Conservation (phyloP, 2,888 invertebrate species). For the Agrenia bidenticulata region DNA sequence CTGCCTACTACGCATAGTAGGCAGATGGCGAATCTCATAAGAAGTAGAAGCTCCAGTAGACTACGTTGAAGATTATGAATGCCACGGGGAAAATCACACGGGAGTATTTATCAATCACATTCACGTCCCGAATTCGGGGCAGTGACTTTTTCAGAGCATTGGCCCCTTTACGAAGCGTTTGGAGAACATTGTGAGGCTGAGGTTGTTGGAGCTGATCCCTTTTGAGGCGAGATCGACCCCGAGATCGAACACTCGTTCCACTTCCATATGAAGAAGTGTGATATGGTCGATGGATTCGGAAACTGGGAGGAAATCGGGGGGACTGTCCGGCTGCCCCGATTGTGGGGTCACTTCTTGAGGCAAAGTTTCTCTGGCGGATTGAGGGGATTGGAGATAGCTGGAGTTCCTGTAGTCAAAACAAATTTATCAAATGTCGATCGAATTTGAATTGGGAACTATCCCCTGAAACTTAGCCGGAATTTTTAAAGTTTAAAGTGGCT, state of each 20-base stretch:
- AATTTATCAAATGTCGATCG: too few relatives aligned
- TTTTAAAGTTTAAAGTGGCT: too few relatives aligned
- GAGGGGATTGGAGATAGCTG: conserved; percentile 81
- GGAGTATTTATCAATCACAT: conserved; percentile 96
- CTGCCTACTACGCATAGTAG: conserved; percentile 36
- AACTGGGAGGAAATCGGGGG: conserved; percentile 72
- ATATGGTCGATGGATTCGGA: conserved; percentile 67
- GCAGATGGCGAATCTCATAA: conserved; percentile 54
- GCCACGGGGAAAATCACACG: conserved; percentile 93
- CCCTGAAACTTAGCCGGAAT: too few relatives aligned
- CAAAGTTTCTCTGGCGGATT: conserved; percentile 65
- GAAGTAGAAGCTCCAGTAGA: conserved; percentile 94
- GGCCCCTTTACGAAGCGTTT: conserved; percentile 79
- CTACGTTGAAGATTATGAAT: conserved; percentile 90
- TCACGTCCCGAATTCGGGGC: conserved; percentile 96
- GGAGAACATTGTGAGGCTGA: conserved; percentile 62
- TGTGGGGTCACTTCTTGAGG: conserved; percentile 50
- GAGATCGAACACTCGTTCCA: conserved; percentile 29
- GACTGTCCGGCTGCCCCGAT: conserved; percentile 49
- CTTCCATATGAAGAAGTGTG: conserved; percentile 44
- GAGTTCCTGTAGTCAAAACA: conserved; percentile 64
- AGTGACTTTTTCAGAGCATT: conserved; percentile 83
- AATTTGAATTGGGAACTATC: too few relatives aligned
- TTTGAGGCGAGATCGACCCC: conserved; percentile 35
- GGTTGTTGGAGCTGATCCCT: conserved; percentile 40